Conservation (phyloP, 1,140 invertebrate species). For the Drosophila rufa region DNA sequence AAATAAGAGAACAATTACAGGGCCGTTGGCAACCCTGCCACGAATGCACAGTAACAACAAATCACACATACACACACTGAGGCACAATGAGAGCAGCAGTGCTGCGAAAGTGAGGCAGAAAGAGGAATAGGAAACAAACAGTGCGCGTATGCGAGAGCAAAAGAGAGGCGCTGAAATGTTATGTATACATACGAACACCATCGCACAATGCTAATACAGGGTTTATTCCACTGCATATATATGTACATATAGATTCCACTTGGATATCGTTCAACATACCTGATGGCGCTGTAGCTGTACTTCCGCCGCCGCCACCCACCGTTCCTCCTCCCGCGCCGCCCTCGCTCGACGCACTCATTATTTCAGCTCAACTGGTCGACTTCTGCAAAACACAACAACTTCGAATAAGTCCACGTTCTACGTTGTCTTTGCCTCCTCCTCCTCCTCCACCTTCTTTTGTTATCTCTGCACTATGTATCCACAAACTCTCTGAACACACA, state of each 20-base stretch:
- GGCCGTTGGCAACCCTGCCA: conserved; percentile 53
- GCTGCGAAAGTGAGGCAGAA: conserved; percentile 59
- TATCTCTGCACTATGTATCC: conserved; percentile 49
- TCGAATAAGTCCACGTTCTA: conserved; percentile 34
- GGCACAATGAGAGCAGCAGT: conserved; percentile 37
- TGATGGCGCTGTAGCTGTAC: conserved; percentile 72
- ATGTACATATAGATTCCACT: conserved; percentile 36
- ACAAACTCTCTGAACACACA: conserved; percentile 16
- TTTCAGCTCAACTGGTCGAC: conserved; percentile 58
- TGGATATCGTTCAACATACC: conserved; percentile 63
- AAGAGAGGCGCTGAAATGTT: conserved; percentile 66
- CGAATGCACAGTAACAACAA: conserved; percentile 74
- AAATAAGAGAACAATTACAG: background rate
- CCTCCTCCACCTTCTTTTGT: conserved; percentile 47
- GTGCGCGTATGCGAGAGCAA: conserved; percentile 68
- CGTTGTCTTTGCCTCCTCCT: conserved; percentile 9
- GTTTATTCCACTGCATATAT: conserved; percentile 27
- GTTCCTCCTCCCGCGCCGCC: conserved; percentile 66
- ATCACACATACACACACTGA: conserved; percentile 47
- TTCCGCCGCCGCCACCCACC: conserved; percentile 53
- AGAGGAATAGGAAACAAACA: conserved; percentile 69
- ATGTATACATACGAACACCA: conserved; percentile 67
- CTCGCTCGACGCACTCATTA: conserved; percentile 77
- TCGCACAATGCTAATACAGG: conserved; percentile 50
- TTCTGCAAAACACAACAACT: conserved; percentile 43